phyloP scores from a whole-genome alignment of 1,140 invertebrate species.

The Neuroterus valhalla region DNA sequence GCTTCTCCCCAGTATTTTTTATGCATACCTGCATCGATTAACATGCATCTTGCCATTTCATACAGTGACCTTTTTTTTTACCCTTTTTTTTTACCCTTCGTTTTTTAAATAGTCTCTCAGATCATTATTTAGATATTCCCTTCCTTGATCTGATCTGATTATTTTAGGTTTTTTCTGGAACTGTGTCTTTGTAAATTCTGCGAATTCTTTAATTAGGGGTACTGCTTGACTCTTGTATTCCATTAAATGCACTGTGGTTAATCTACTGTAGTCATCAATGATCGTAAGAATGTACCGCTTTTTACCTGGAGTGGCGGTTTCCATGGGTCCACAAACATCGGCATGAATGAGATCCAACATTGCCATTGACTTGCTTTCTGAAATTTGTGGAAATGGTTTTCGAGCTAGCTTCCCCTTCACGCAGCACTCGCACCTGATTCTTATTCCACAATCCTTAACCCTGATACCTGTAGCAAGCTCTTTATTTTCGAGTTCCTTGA shows the following conservation, averaged over 20 bases:
- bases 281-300: constrained; percentile 36
- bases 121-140: constrained; percentile 47
- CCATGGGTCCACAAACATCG: too few relatives aligned
- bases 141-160: constrained; percentile 53
- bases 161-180: constrained; percentile 43
- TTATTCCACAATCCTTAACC: constrained; percentile 34
- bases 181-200: constrained; percentile 40
- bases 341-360: not conserved
- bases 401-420: constrained; percentile 41
- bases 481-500: constrained; percentile 30
- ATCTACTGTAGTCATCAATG: constrained; percentile 47
- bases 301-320: too few relatives aligned
- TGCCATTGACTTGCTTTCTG: not conserved
- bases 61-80: too few relatives aligned
- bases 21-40: too few relatives aligned
- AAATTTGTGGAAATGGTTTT: constrained; percentile 45
- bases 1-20: too few relatives aligned
- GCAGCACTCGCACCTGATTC: constrained; percentile 36
- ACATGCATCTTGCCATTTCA: too few relatives aligned
- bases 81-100: too few relatives aligned
- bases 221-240: constrained; percentile 40
- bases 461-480: constrained; percentile 32
- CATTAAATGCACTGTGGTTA: constrained; percentile 41
- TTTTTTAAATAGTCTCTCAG: constrained; percentile 36
- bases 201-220: constrained; percentile 41